Evolutionary conservation across 2,797 vertebrate genomes (phyloP).

Genomic region (Rallus crepitans): DNA sequence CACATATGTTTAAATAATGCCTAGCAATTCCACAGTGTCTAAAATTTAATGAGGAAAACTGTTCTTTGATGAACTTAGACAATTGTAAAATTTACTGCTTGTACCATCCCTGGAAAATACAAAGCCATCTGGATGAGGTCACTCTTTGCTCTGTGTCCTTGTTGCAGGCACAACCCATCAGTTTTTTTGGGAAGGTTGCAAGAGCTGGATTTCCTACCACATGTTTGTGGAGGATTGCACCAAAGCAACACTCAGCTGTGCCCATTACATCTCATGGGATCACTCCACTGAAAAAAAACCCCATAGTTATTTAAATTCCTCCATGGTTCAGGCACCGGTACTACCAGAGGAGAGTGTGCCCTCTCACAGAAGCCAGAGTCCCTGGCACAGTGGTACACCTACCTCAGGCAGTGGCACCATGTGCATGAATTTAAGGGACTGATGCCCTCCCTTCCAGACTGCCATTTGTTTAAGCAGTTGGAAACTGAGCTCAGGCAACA

Average conservation of each 20-base stretch:
- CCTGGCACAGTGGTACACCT: accelerated
- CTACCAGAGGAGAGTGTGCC: background rate
- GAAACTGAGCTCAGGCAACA: background rate
- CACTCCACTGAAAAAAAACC: background rate
- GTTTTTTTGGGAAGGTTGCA: background rate
- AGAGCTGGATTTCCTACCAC: background rate
- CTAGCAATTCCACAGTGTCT: background rate
- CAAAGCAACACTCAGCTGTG: background rate
- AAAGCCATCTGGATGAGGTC: background rate
- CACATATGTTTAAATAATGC: background rate
- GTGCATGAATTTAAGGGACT: background rate
- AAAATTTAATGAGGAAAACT: background rate
- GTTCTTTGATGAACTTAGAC: background rate
- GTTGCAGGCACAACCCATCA: background rate
- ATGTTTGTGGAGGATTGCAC: background rate
- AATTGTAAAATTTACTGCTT: background rate
- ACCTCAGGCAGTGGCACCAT: background rate
- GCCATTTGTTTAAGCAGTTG: background rate
- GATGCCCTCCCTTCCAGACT: background rate
- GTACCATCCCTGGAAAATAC: background rate
- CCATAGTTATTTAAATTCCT: background rate
- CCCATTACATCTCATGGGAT: background rate
- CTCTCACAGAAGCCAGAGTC: background rate
- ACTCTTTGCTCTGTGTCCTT: background rate
- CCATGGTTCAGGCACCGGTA: background rate